Evolutionary conservation across 2,797 vertebrate species (phyloP), one percentile per base, ranked within the genome.

Genomic region (Halcyon chelicuti): DNA sequence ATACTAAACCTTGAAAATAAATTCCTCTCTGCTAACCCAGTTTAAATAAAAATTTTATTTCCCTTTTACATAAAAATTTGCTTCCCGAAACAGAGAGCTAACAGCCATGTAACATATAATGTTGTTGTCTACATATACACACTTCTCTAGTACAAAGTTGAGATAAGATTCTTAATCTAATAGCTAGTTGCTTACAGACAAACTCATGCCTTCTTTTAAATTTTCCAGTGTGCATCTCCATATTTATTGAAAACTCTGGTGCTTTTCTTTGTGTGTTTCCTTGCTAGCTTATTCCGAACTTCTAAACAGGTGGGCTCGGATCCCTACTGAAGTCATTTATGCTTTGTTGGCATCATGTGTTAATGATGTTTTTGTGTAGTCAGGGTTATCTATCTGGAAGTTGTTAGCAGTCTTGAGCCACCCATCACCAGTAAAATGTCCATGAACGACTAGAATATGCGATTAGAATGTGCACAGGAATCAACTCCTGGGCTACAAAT

Each of bases 391-490:
- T 33, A 1, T 16, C 22, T 62, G 20, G 15, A 88, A 74, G 26
- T 47, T 76, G 39, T 82, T 39, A 17, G 0, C 26, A 65, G 25
- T 26, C 63, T 49, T 58, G 42, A 87, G 54, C 31, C 86, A 26
- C 23, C 7, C 15, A 3, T 54, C 47, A 16, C 7, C 31, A 54
- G n/a, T 19, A 2, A 22, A 28, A 28, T 4, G 52, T 44, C 67
- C 21, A 9, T 21, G 25, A 40, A 40, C 0, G 2, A 49, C 26
- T 26, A 37, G 51, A 49, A 39, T 29, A 14, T 18, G 37, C 0
- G 3, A 46, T 29, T 26, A 37, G 51, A 49, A 39, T 29, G 13
- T 18, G 8, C 17, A 14, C n/a, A 76, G 68, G 80, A 79, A 14
- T 15, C 80, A 71, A 0, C 23, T 65, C 37, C 29, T 73, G 51